Percentiles rank a stretch among this genome's conserved stretches.
These are phyloP conservation scores for Anoncus sp. DNA, from an alignment of 2,888 invertebrate species.

Conservation along the genomic window DNA sequence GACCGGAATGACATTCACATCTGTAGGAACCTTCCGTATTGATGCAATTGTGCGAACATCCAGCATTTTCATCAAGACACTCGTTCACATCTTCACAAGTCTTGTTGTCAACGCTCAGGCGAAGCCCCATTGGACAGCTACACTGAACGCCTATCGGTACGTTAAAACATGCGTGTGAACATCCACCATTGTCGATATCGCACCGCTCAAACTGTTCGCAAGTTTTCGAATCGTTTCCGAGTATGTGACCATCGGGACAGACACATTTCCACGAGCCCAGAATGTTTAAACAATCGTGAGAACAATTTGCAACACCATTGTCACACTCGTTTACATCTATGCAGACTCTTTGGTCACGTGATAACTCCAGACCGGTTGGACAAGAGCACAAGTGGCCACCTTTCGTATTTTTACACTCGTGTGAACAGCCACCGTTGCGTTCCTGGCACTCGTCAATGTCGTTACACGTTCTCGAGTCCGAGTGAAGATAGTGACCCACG, in stretches of 20 bases:
- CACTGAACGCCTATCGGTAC: constrained; percentile 84
- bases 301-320: constrained; percentile 81
- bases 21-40: constrained; percentile 84
- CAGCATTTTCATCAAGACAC: constrained; percentile 80
- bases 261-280: constrained; percentile 79
- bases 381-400: constrained; percentile 85
- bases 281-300: constrained; percentile 84
- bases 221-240: constrained; percentile 76
- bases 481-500: constrained; percentile 77
- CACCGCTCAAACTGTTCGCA: constrained; percentile 85
- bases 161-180: constrained; percentile 87
- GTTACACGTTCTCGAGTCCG: constrained; percentile 78
- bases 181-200: constrained; percentile 85
- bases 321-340: constrained; percentile 83
- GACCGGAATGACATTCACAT: constrained; percentile 86
- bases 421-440: constrained; percentile 83
- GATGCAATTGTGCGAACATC: constrained; percentile 84
- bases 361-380: constrained; percentile 83
- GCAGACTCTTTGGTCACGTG: constrained; percentile 79
- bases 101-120: constrained; percentile 75
- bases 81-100: constrained; percentile 81
- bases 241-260: constrained; percentile 80
- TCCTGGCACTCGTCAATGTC: constrained; percentile 80
- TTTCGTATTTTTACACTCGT: constrained; percentile 83
- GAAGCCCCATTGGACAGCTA: constrained; percentile 83